Conservation (phyloP, 2,113 vertebrate species). For the Mormyrus iriodes region DNA sequence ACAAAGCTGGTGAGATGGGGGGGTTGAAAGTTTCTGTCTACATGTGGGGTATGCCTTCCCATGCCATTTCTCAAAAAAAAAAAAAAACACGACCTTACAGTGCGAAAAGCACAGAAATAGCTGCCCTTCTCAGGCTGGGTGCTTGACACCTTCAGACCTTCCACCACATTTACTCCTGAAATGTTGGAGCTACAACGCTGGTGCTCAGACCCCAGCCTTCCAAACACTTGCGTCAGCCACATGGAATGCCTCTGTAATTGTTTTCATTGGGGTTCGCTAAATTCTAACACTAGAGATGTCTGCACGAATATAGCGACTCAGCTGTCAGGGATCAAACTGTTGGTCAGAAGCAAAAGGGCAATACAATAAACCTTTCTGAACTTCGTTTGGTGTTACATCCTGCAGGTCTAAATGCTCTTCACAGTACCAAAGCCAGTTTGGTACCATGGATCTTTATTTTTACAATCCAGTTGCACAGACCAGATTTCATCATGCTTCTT, state of each 20-base stretch:
- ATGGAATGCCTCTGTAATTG: background rate
- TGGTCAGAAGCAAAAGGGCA: background rate
- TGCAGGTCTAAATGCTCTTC: background rate
- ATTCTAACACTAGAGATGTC: background rate
- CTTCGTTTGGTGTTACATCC: background rate
- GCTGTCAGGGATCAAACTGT: background rate
- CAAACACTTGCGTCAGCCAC: background rate
- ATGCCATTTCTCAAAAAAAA: background rate
- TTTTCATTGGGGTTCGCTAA: background rate
- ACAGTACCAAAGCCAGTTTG: background rate
- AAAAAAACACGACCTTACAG: background rate
- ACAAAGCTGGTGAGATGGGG: background rate
- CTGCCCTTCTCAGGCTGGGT: background rate
- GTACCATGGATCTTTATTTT: background rate
- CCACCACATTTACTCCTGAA: background rate
- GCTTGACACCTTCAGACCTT: background rate
- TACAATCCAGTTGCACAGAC: background rate
- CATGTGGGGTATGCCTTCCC: background rate
- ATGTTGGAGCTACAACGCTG: background rate
- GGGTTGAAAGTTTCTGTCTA: background rate
- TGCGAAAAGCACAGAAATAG: background rate
- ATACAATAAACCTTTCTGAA: background rate
- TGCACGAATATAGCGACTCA: background rate
- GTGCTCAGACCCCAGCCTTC: background rate
- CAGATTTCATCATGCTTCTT: background rate